phyloP scores from a whole-genome alignment of 2,797 vertebrate species.

The Coccyzus lansbergi region DNA sequence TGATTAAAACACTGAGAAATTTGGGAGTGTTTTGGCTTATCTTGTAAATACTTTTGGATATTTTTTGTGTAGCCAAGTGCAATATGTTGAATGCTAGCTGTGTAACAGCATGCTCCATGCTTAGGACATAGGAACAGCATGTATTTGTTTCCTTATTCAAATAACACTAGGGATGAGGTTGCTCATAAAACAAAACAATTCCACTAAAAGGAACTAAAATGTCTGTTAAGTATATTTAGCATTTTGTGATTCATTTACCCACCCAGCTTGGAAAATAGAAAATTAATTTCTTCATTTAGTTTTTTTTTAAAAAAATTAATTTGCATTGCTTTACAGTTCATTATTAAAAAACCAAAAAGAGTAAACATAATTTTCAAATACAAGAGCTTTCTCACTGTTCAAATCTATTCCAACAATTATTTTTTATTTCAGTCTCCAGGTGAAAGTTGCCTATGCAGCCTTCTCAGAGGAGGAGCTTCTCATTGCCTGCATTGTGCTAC shows the following conservation, averaged over 20 bases:
- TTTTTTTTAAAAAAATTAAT: background rate
- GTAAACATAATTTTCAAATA: background rate
- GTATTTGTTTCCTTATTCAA: conserved; percentile 57
- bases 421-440: background rate
- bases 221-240: background rate
- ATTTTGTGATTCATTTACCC: background rate
- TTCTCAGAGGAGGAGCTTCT: background rate
- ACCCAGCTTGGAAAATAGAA: background rate
- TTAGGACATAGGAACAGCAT: conserved; percentile 18
- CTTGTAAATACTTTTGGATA: background rate
- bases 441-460: background rate
- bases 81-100: conserved; percentile 45
- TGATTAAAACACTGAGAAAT: background rate
- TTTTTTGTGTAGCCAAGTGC: conserved; percentile 45
- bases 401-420: background rate
- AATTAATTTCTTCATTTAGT: background rate
- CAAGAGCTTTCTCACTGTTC: background rate
- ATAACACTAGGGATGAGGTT: conserved; percentile 21
- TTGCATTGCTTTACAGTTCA: background rate
- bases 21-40: background rate
- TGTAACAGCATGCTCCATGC: conserved; percentile 42
- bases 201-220: background rate
- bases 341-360: background rate
- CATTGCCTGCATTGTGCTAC: background rate
- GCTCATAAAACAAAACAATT: background rate